Percentiles rank a stretch among this genome's conserved stretches.
phyloP scores from a whole-genome alignment of 1,140 invertebrate genomes.

The Stratiolaelaps scimitus region DNA sequence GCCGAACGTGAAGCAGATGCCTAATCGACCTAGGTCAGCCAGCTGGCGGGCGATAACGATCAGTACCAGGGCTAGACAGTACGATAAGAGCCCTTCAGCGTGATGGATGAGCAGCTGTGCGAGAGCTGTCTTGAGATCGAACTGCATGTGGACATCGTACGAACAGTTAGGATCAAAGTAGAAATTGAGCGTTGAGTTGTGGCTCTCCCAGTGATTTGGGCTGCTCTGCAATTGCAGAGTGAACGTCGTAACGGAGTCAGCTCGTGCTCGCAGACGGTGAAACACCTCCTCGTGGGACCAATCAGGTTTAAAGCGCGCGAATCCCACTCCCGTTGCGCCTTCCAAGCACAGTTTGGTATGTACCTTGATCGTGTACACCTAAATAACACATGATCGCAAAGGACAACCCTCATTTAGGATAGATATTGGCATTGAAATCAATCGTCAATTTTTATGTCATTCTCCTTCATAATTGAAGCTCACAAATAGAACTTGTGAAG shows the following conservation, averaged over 20 bases:
- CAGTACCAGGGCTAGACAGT: constrained; percentile 12
- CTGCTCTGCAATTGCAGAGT: background rate
- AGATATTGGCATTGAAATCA: too few relatives aligned
- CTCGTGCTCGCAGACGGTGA: background rate
- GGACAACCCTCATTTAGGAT: too few relatives aligned
- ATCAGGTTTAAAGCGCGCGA: background rate
- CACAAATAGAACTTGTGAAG: too few relatives aligned
- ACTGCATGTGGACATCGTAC: background rate
- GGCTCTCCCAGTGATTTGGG: background rate
- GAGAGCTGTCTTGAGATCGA: constrained; percentile 8
- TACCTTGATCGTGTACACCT: constrained; percentile 6
- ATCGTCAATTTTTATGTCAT: too few relatives aligned
- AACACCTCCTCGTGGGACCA: constrained; percentile 18
- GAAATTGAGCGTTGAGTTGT: constrained; percentile 1
- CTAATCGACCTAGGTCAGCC: background rate
- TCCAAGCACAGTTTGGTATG: constrained; percentile 15
- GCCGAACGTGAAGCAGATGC: constrained; percentile 10
- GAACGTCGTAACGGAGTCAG: background rate
- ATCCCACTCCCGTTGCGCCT: background rate
- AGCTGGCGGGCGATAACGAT: constrained; percentile 9
- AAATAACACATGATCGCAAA: background rate
- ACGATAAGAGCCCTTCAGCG: constrained; percentile 5
- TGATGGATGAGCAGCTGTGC: background rate
- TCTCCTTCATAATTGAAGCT: too few relatives aligned
- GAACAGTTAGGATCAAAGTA: constrained; percentile 21